These are phyloP conservation scores for Steinernema khuongi DNA, from an alignment of 1,140 invertebrate species.

Conservation along the genomic window DNA sequence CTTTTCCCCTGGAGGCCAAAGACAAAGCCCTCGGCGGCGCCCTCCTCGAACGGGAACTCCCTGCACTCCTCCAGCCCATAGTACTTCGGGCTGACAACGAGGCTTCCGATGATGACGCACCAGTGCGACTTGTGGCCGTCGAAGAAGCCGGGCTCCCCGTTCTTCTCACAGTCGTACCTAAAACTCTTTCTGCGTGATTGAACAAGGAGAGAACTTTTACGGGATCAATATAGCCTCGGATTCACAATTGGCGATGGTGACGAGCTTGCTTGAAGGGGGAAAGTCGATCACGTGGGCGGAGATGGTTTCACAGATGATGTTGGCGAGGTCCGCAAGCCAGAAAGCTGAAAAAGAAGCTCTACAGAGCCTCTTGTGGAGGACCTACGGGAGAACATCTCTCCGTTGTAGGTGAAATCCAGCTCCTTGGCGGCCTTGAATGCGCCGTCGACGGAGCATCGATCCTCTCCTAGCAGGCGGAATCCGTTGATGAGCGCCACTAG, in stretches of 20 bases:
- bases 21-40: background rate
- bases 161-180: slow-evolving; percentile 12
- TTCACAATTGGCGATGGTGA: background rate
- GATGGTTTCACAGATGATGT: background rate
- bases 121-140: background rate
- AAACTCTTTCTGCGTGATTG: too few species aligned
- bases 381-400: slow-evolving; percentile 5
- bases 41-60: background rate
- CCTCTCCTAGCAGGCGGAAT: background rate
- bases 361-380: background rate
- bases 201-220: too few species aligned
- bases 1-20: background rate
- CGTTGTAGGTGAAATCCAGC: background rate
- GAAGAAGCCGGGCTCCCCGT: background rate
- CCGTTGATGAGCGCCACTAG: background rate
- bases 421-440: background rate
- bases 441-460: background rate
- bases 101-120: background rate
- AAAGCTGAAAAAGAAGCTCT: background rate
- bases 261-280: background rate
- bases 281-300: background rate
- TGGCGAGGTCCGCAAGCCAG: slow-evolving; percentile 1
- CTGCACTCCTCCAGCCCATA: background rate
- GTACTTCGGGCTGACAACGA: background rate
- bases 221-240: background rate